phyloP scores from a whole-genome alignment of 2,113 vertebrate genomes.

The Anguilla rostrata region DNA sequence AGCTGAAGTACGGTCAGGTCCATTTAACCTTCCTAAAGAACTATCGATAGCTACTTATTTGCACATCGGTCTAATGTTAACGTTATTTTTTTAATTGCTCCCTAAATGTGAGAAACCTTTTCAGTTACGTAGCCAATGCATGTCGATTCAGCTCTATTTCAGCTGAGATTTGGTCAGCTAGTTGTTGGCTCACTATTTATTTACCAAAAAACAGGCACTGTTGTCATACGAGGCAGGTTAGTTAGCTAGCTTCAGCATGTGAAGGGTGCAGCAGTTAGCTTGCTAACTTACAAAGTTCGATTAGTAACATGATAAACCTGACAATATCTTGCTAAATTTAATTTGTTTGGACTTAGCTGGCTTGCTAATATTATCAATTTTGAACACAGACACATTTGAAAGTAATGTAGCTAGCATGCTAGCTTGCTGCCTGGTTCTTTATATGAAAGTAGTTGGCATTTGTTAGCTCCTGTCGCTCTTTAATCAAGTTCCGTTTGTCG shows the following conservation, averaged over 20 bases:
- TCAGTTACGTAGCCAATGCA: too few relatives aligned
- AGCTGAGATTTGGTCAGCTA: not conserved
- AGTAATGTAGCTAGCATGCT: not conserved
- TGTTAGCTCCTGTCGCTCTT: too few relatives aligned
- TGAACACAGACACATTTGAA: not conserved
- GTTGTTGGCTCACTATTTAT: not conserved
- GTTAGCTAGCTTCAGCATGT: not conserved
- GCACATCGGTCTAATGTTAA: not conserved
- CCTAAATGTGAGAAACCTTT: not conserved
- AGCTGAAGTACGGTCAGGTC: conserved; percentile 1
- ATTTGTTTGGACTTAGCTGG: not conserved
- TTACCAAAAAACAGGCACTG: not conserved
- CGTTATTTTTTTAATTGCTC: conserved; percentile 26
- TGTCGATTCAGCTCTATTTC: not conserved
- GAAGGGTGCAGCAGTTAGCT: not conserved
- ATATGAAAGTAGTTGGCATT: too few relatives aligned
- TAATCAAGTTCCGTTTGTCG: too few relatives aligned
- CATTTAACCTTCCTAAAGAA: conserved; percentile 5
- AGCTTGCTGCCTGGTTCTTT: not conserved
- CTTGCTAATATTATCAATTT: not conserved
- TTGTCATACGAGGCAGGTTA: not conserved
- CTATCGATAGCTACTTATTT: not conserved
- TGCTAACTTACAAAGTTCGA: not conserved
- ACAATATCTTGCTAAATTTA: not conserved
- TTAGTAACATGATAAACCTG: not conserved